phyloP scores from a whole-genome alignment of 2,888 invertebrate species.

The Brenthis hecate region DNA sequence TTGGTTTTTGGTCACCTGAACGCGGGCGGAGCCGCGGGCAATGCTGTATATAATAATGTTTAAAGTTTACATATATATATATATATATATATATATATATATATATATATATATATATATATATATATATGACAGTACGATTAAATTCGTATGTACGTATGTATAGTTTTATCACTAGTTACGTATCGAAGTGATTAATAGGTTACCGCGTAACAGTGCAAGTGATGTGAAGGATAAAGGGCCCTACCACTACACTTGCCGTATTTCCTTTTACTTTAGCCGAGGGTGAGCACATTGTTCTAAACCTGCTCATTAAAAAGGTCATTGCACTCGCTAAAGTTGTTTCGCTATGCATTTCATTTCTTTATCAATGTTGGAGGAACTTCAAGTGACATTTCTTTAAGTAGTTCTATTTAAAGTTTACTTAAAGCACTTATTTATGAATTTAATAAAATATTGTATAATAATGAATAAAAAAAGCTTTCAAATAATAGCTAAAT shows the following conservation, averaged over 20 bases:
- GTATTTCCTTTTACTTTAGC: conserved; percentile 55
- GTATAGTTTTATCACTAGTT: conserved; percentile 16
- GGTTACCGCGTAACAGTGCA: conserved; percentile 34
- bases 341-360: conserved; percentile 11
- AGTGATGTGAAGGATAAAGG: conserved; percentile 45
- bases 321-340: conserved; percentile 50
- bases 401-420: background rate
- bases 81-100: too few species aligned
- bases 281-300: conserved; percentile 54
- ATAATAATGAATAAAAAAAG: too few species aligned
- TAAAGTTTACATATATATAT: too few species aligned
- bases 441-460: too few species aligned
- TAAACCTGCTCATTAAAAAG: conserved; percentile 52
- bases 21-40: too few species aligned
- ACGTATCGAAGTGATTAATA: conserved; percentile 33
- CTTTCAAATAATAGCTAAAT: too few species aligned
- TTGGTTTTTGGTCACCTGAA: too few species aligned
- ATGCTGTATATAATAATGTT: too few species aligned
- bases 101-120: too few species aligned
- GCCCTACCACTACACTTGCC: conserved; percentile 24
- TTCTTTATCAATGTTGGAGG: background rate
- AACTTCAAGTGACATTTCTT: background rate
- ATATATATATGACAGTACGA: too few species aligned
- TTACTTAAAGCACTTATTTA: too few species aligned
- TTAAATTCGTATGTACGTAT: background rate